Evolutionary conservation across 2,113 vertebrate genomes (phyloP), one percentile per base, ranked within the genome.

Genomic region (Lanius ludovicianus): DNA sequence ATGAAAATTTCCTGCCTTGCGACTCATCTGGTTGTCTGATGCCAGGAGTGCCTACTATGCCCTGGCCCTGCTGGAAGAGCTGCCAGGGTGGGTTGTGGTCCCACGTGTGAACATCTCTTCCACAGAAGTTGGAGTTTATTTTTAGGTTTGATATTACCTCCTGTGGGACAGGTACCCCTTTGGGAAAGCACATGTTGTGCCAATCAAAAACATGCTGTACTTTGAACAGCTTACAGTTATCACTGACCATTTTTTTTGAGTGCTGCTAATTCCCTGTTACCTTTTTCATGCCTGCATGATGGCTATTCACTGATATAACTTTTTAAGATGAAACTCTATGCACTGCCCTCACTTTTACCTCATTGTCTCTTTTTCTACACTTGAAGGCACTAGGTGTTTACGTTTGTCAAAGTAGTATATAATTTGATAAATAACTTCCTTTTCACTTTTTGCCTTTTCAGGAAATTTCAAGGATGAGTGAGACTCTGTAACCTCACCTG

Each of bases 181-280:
- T 24, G 16, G 69, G 60, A 84, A 93, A 79, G 47, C 41, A 39
- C 80, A 37, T 4, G 23, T 15, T 47, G 85, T 87, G 74, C 31
- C 28, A 82, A 33, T 35, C 84, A 68, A 71, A 95, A 25, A 50
- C 47, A 55, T 65, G n/a, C 78, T 7, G 19, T 62, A 64, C 84
- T 94, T 84, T 84, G 46, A 89, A 33, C 67, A 85, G 86, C n/a
- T 84, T 79, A 76, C 80, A 69, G n/a, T 24, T 23, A 35, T 81
- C 85, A n/a, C 84, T 46, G 49, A 23, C 15, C 90, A 46, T 25
- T 76, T 91, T 91, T 50, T 74, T n/a, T 86, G 65, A 25, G 4
- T 31, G 57, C 41, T 60, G 5, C 46, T 22, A 7, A 18, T 77
- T 83, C 63, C 76, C 37, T 37, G 37, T 39, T 37, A 10, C 2